phyloP scores from a whole-genome alignment of 2,888 invertebrate species.

The Cerceris rybyensis region DNA sequence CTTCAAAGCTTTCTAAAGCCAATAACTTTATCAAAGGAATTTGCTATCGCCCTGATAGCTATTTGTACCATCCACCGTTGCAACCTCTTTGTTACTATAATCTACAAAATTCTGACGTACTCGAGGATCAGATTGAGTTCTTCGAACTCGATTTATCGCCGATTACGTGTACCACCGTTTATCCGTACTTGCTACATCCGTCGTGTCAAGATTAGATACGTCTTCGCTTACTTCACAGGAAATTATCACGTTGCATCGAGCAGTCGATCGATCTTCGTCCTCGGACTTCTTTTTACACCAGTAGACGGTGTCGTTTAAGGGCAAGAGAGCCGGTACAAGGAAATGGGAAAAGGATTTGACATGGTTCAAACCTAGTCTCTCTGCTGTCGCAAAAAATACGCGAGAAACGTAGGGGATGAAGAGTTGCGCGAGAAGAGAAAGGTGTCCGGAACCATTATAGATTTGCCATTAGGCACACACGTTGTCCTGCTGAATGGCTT shows the following conservation, averaged over 20 bases:
- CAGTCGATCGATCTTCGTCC: slow-evolving; percentile 48
- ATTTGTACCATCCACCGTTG: slow-evolving; percentile 23
- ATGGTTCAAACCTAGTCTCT: slow-evolving; percentile 8
- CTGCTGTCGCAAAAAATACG: slow-evolving; percentile 10
- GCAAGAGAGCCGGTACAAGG: slow-evolving; percentile 19
- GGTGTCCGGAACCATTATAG: slow-evolving; percentile 52
- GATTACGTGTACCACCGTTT: slow-evolving; percentile 31
- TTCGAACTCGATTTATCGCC: slow-evolving; percentile 54
- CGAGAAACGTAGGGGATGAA: not conserved
- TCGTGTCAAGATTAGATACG: slow-evolving; percentile 57
- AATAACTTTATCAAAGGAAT: too few species aligned
- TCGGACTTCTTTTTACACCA: slow-evolving; percentile 3
- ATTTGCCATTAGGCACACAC: slow-evolving; percentile 61
- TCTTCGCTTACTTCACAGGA: slow-evolving; percentile 28
- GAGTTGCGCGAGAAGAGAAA: slow-evolving; percentile 20
- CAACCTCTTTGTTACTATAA: slow-evolving; percentile 18
- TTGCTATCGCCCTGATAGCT: slow-evolving; percentile 14
- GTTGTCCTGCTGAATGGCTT: slow-evolving; percentile 44
- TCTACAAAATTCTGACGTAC: slow-evolving; percentile 5
- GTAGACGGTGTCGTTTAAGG: slow-evolving; percentile 4
- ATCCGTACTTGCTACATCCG: slow-evolving; percentile 36
- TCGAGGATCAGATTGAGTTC: slow-evolving; percentile 11
- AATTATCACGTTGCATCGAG: slow-evolving; percentile 53
- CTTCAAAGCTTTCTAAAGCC: too few species aligned
- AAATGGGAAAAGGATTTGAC: slow-evolving; percentile 20